Base-by-base conservation (phyloP, 2,888 invertebrate species). In the Athetis lepigone region DNA sequence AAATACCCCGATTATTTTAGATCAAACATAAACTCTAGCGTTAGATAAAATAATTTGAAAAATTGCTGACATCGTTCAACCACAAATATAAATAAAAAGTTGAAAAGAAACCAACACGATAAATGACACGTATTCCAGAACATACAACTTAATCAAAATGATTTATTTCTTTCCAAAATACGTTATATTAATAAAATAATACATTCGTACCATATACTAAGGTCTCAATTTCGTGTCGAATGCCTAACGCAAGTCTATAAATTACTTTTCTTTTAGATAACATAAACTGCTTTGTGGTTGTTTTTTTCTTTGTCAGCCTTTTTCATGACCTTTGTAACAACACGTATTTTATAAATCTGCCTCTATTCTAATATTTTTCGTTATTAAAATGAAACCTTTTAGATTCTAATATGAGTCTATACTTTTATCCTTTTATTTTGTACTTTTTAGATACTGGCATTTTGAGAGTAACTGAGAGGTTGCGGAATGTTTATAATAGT, bases 251-350 rank as follows among this genome's bases (percentile, higher is more conserved):
- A 42, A 36, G 37, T 36, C 18, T 68, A 74, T 52, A 67, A 57
- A 70, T 70, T 67, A 67, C 39, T 57, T 69, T 70, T 58, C 42
- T 58, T 70, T 52, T 16, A 27, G 43, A 42, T 54, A 47, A 29
- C 49, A 58, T 58, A 58, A 39, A 37, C 58, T 23, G 52, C 58
- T 58, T 74, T 73, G 74, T 42, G 46, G 40, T 11, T 13, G 19
- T 8, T 42, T 43, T 16, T 49, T 47, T 57, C 56, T 57, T 74
- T 66, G 68, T 74, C 45, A 72, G 65, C 37, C 21, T 2, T 27
- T 39, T 42, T 52, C 40, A 33, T 39, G 54, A 36, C 49, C 49
- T 70, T 70, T 70, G 58, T 75, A 42, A 33, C 50, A 18, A 49
- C 29, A 47, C 9, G 54, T 58, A 54, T 68, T 51, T 70, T 52